These are phyloP conservation scores for Trochalopteron elliotii DNA, from an alignment of 2,113 vertebrate species.

Conservation along the genomic window DNA sequence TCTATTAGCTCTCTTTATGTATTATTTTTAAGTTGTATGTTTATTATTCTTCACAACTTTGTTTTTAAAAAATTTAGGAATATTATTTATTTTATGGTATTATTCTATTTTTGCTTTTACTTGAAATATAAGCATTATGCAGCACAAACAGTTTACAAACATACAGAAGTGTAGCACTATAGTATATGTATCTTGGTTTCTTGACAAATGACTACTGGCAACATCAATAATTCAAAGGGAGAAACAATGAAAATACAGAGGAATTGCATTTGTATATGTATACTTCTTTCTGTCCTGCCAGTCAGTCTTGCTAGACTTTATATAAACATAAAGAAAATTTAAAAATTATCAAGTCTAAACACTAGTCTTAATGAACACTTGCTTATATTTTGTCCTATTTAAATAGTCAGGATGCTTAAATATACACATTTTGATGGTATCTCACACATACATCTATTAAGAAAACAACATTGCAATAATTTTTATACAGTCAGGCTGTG, in stretches of 20 bases:
- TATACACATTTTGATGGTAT: neutral
- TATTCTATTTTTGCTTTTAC: slow-evolving; percentile 1
- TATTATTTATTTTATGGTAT: neutral
- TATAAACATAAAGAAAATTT: slow-evolving; percentile 63
- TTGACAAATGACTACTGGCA: slow-evolving; percentile 74
- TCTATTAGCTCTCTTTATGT: neutral
- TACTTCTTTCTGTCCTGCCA: slow-evolving; percentile 67
- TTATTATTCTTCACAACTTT: neutral
- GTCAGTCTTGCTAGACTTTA: slow-evolving; percentile 63
- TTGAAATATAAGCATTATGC: slow-evolving; percentile 21
- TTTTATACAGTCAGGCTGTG: slow-evolving; percentile 32
- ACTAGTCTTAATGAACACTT: slow-evolving; percentile 32
- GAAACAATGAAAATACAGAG: slow-evolving; percentile 72
- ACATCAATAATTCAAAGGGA: slow-evolving; percentile 80
- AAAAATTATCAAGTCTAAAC: slow-evolving; percentile 32
- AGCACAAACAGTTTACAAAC: slow-evolving; percentile 51
- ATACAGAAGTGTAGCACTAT: slow-evolving; percentile 23
- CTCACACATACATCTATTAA: neutral
- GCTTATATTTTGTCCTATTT: slow-evolving; percentile 23
- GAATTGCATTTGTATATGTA: slow-evolving; percentile 67
- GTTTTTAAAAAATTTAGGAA: slow-evolving; percentile 1
- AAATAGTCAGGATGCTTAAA: slow-evolving; percentile 22
- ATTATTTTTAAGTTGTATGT: neutral
- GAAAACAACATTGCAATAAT: slow-evolving; percentile 31
- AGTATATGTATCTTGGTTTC: slow-evolving; percentile 64